Percentiles rank a stretch among this genome's conserved stretches.
These are phyloP conservation scores for Sinocyclocheilus anophthalmus DNA, from an alignment of 2,113 vertebrate species.

Conservation along the genomic window DNA sequence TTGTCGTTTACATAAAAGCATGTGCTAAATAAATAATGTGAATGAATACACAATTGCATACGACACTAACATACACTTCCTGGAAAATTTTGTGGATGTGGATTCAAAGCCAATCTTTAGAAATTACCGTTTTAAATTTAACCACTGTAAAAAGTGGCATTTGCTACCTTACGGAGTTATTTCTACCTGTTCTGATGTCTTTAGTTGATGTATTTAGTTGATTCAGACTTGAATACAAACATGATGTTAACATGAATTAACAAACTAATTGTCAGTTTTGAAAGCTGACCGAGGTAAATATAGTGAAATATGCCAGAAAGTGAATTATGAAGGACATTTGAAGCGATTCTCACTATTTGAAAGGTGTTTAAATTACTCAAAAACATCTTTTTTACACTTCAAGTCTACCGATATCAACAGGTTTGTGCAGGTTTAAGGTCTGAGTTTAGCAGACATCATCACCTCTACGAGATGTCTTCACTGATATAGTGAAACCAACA, in stretches of 20 bases:
- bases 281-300: not conserved
- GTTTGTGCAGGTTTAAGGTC: not conserved
- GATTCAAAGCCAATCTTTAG: not conserved
- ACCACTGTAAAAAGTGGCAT: not conserved
- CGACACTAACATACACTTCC: not conserved
- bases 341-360: not conserved
- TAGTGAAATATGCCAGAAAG: not conserved
- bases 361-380: not conserved
- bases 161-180: not conserved
- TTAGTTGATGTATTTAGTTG: not conserved
- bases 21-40: not conserved
- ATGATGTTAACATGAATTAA: not conserved
- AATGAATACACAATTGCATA: not conserved
- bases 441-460: not conserved
- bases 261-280: not conserved
- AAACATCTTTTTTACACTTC: not conserved
- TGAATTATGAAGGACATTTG: not conserved
- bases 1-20: constrained; percentile 1
- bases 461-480: not conserved
- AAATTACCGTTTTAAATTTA: not conserved
- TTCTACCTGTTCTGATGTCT: not conserved
- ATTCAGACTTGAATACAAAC: not conserved
- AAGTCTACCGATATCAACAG: not conserved
- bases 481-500: not conserved
- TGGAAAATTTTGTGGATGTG: not conserved